Conservation (phyloP, 1,140 invertebrate species). For the Drosophila neocordata region DNA sequence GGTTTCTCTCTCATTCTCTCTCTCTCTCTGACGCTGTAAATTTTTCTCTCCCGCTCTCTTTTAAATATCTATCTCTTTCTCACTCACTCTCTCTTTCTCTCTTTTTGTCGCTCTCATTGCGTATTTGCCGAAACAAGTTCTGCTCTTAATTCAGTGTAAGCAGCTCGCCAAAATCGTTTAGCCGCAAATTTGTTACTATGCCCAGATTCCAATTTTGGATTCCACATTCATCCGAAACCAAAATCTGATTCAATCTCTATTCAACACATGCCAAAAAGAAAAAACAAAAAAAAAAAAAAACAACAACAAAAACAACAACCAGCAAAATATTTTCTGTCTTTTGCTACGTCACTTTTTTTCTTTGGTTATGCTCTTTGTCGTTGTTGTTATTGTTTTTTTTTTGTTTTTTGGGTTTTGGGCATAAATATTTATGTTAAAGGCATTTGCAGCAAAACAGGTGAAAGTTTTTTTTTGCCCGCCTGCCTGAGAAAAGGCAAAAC, state of each 20-base stretch:
- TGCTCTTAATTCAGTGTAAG: constrained; percentile 38
- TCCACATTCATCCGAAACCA: constrained; percentile 21
- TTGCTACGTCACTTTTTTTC: constrained; percentile 29
- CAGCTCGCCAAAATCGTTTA: constrained; percentile 35
- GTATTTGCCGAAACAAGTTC: constrained; percentile 37
- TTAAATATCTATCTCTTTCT: not conserved
- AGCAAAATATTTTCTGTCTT: constrained; percentile 16
- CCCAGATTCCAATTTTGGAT: constrained; percentile 19
- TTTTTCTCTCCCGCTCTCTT: not conserved
- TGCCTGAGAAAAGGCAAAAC: constrained; percentile 46
- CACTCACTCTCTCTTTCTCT: not conserved
- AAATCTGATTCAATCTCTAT: constrained; percentile 29
- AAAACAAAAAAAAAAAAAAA: not conserved
- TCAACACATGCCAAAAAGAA: constrained; percentile 40
- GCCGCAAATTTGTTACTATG: constrained; percentile 37
- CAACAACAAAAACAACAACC: not conserved
- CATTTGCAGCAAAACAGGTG: constrained; percentile 42
- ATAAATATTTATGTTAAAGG: constrained; percentile 60
- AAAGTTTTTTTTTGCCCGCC: constrained; percentile 32
- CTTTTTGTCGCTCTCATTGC: not conserved
- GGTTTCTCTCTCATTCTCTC: not conserved
- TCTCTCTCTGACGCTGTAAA: not conserved
- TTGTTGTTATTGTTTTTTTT: not conserved
- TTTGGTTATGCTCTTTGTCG: not conserved
- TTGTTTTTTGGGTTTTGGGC: constrained; percentile 42